Evolutionary conservation across 2,888 invertebrate species (phyloP).

Genomic region (Neelides folsomi): DNA sequence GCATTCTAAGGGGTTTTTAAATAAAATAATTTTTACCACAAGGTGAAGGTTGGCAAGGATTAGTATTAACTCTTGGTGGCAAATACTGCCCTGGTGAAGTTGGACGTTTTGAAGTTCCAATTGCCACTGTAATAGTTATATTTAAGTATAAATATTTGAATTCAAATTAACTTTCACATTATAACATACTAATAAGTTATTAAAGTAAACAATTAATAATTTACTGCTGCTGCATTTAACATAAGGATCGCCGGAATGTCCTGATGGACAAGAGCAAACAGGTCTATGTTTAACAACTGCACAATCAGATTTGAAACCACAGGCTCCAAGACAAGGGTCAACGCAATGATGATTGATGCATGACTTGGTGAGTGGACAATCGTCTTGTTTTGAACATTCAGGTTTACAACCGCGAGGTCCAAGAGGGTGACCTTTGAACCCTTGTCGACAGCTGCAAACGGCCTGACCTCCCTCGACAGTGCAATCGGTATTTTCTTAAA

Average conservation of each 20-base stretch:
- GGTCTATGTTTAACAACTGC: slow-evolving; percentile 41
- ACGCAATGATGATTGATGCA: slow-evolving; percentile 42
- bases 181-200: too few species aligned
- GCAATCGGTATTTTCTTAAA: slow-evolving; percentile 61
- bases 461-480: slow-evolving; percentile 55
- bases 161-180: too few species aligned
- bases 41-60: slow-evolving; percentile 57
- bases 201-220: too few species aligned
- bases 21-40: slow-evolving; percentile 56
- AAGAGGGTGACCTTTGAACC: slow-evolving; percentile 64
- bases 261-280: slow-evolving; percentile 58
- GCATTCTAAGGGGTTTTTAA: too few species aligned
- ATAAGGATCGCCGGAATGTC: slow-evolving; percentile 63
- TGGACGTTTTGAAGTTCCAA: too few species aligned
- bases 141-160: too few species aligned
- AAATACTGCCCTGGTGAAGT: neutral
- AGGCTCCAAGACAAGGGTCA: slow-evolving; percentile 6
- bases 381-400: slow-evolving; percentile 69
- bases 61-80: slow-evolving; percentile 2
- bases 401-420: slow-evolving; percentile 43
- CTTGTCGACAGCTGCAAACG: slow-evolving; percentile 61
- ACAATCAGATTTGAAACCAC: neutral
- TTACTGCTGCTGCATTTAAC: slow-evolving; percentile 39
- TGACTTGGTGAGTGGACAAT: slow-evolving; percentile 58
- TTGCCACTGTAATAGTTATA: too few species aligned